Conservation (phyloP, 2,113 vertebrate genomes). For the Meleagris gallopavo region DNA sequence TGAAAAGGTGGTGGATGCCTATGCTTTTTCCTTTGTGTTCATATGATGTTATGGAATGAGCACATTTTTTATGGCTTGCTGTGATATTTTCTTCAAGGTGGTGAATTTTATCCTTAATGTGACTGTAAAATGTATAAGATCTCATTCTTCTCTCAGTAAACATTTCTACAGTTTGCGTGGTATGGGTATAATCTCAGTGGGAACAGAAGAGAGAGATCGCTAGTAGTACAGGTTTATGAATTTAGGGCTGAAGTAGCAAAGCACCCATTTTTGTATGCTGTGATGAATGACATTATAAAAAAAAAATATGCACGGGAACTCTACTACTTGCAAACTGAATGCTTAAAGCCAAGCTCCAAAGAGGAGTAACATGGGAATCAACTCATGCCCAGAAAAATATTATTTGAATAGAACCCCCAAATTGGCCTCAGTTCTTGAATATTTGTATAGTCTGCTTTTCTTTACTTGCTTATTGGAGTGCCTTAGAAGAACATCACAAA, state of each 20-base stretch:
- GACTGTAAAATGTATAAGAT: neutral
- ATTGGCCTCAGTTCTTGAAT: neutral
- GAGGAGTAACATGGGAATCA: neutral
- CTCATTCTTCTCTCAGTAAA: neutral
- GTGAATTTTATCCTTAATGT: neutral
- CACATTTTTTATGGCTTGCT: neutral
- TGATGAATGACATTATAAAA: neutral
- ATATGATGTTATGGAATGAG: neutral
- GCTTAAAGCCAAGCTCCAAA: neutral
- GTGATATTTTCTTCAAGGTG: neutral
- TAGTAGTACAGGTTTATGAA: neutral
- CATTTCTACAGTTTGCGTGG: neutral
- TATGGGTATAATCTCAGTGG: neutral
- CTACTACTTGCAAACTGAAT: neutral
- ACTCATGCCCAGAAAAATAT: neutral
- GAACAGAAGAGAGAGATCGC: neutral
- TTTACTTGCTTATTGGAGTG: neutral
- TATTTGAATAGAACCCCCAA: neutral
- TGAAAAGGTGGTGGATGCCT: neutral
- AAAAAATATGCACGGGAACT: neutral
- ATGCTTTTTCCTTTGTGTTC: neutral
- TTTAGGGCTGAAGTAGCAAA: neutral
- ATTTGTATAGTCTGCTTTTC: neutral
- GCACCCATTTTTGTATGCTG: neutral
- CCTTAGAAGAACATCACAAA: neutral